phyloP scores from a whole-genome alignment of 1,140 invertebrate species.

The Orius laevigatus region DNA sequence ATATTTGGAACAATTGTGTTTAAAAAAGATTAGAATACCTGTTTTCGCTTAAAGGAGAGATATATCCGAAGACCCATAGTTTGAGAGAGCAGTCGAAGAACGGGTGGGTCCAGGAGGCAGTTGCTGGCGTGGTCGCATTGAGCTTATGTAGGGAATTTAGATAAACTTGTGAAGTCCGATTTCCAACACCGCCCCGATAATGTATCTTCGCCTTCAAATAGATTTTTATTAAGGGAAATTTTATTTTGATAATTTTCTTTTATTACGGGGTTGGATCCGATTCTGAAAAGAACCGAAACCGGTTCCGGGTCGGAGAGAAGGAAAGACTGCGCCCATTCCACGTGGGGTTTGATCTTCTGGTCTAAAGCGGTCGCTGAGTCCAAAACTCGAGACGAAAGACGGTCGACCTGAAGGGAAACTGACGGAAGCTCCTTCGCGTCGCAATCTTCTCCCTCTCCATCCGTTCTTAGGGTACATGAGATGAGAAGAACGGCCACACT shows the following conservation, averaged over 20 bases:
- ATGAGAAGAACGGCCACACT: too few relatives aligned
- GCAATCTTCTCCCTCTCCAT: not conserved
- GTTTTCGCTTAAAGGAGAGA: slow-evolving; percentile 3
- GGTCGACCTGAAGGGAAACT: not conserved
- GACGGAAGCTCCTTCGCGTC: not conserved
- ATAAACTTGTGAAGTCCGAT: slow-evolving; percentile 5
- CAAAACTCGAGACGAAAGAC: not conserved
- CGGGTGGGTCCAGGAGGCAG: slow-evolving; percentile 16
- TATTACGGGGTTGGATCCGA: slow-evolving; percentile 1
- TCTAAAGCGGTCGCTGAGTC: slow-evolving; percentile 1
- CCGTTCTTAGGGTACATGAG: not conserved
- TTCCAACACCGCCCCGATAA: not conserved
- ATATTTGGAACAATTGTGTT: not conserved
- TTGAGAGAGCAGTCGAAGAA: slow-evolving; percentile 18
- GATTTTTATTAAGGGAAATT: too few relatives aligned
- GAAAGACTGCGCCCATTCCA: not conserved
- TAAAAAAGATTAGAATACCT: not conserved
- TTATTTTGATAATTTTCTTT: too few relatives aligned
- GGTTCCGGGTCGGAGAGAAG: slow-evolving; percentile 3
- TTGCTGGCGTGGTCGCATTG: slow-evolving; percentile 3
- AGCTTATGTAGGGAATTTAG: slow-evolving; percentile 5
- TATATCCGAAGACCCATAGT: slow-evolving; percentile 18
- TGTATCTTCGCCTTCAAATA: slow-evolving; percentile 1
- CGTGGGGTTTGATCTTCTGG: not conserved
- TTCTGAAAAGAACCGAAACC: not conserved